Evolutionary conservation across 2,797 vertebrate genomes (phyloP), one percentile per base, ranked within the genome.

Genomic region (Megaceryle alcyon): DNA sequence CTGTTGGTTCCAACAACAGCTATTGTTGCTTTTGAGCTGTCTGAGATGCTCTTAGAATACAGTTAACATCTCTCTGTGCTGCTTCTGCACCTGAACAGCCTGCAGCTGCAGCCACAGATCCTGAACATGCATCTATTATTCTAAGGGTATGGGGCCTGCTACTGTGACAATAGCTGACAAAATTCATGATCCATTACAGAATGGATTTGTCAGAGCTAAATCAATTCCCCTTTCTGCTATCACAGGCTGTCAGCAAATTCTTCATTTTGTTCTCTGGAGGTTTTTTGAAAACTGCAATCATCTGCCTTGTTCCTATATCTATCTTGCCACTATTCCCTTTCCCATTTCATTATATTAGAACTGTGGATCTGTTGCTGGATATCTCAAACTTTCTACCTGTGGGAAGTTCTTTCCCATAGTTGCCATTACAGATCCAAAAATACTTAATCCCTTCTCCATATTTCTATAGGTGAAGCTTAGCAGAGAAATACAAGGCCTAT

Each of bases 41-140:
- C 88, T 48, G 72, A 88, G 48, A 53, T 37, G 35, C 63, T 72
- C 22, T 54, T 28, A 49, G 43, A 79, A 85, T 19, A 49, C 6
- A 54, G 68, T 85, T 92, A 77, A 14, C 29, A 61, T 64, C 48
- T 90, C 87, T 88, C 35, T 20, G 7, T 68, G 77, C 77, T 78
- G 61, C 44, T 90, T 71, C 77, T 83, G 90, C 86, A 88, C 90
- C 95, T 94, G 93, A 93, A 86, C 65, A 75, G 69, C 76, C 86
- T 60, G 82, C 57, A 91, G 92, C 82, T 90, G 85, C 65, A 94
- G 76, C 4, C 80, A 75, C 72, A 87, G 61, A 65, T 57, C 46
- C 66, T 54, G 51, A 94, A 92, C 2, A 1, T 12, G 13, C n/a
- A 49, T 68, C 25, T 33, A 25, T 92, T 91, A 60, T 75, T 60